Conservation (phyloP, 2,888 invertebrate genomes). For the Archips crataeganus region DNA sequence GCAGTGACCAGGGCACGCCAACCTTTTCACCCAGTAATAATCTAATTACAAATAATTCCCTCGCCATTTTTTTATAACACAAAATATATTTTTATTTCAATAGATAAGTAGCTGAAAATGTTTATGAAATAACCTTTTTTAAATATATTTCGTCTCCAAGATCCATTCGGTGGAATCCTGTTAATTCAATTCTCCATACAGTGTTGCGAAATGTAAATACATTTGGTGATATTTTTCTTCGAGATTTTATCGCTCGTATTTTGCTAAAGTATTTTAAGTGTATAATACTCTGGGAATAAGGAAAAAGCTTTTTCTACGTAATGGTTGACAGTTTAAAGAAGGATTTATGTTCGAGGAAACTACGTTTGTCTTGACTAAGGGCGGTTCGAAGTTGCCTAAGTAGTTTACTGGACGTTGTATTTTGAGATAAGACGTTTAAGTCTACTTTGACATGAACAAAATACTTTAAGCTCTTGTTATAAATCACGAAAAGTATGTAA, state of each 20-base stretch:
- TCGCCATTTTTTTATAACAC: slow-evolving; percentile 10
- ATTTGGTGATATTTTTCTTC: slow-evolving; percentile 32
- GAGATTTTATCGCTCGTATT: slow-evolving; percentile 19
- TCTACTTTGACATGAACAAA: background rate
- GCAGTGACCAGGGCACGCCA: background rate
- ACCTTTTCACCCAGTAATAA: slow-evolving; percentile 16
- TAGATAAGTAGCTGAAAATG: slow-evolving; percentile 33
- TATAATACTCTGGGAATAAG: slow-evolving; percentile 5
- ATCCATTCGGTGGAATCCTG: slow-evolving; percentile 26
- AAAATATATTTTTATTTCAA: slow-evolving; percentile 31
- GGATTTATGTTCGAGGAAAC: slow-evolving; percentile 14
- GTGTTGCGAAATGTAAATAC: slow-evolving; percentile 27
- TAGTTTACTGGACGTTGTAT: slow-evolving; percentile 9
- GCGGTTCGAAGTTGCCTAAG: slow-evolving; percentile 6
- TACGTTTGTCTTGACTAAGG: background rate
- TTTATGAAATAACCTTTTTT: slow-evolving; percentile 32
- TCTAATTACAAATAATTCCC: slow-evolving; percentile 23
- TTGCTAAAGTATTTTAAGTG: slow-evolving; percentile 15
- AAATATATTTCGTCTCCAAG: slow-evolving; percentile 24
- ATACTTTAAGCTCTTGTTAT: background rate
- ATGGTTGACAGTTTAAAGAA: slow-evolving; percentile 17
- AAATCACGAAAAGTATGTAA: background rate
- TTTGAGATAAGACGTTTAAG: background rate
- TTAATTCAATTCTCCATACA: slow-evolving; percentile 35
- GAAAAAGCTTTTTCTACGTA: slow-evolving; percentile 6